Evolutionary conservation across 2,113 vertebrate species (phyloP), one percentile per base, ranked within the genome.

Genomic region (Cinclus mexicanus): DNA sequence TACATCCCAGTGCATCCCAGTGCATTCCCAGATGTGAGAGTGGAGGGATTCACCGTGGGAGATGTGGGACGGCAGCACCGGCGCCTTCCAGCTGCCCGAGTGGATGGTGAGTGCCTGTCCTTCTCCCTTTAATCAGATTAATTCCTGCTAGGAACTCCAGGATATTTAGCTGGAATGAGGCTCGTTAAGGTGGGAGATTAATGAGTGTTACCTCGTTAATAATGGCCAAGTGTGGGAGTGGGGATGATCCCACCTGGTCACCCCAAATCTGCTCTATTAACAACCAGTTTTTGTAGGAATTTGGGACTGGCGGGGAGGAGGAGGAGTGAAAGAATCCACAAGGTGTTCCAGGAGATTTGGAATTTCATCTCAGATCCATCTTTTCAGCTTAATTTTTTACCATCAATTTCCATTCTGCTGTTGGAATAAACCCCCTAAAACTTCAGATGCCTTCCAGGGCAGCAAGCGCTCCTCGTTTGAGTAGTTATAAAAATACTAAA

Each of bases 101-200:
- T 98, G 98, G 98, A 97, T 98, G 98, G 98, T 98, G 98, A 98
- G 98, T 97, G 15, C 8, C 15, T 1, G 10, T 6, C 35, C 35
- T 55, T 5, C 16, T 67, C 19, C 1, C 13, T 55, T 21, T 2
- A 3, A 3, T 42, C 42, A 5, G 44, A 65, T 6, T 13, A 1
- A 2, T 70, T 85, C 57, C 63, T 19, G 50, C 9, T 2, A 41
- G 31, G 50, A 64, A 2, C 19, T 44, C 8, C 6, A 0, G 24
- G 35, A 37, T 22, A 3, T n/a, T 77, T 9, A 4, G 29, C 50
- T 7, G 11, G n/a, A 46, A 46, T 1, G 24, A 23, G 74, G 28
- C 53, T 83, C 23, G 0, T 89, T 72, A 21, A 67, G 12, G 18
- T 5, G 44, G 1, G 11, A 1, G 24, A 0, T 67, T 60, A 68